phyloP scores from a whole-genome alignment of 2,888 invertebrate species.

The Sisyra nigra region DNA sequence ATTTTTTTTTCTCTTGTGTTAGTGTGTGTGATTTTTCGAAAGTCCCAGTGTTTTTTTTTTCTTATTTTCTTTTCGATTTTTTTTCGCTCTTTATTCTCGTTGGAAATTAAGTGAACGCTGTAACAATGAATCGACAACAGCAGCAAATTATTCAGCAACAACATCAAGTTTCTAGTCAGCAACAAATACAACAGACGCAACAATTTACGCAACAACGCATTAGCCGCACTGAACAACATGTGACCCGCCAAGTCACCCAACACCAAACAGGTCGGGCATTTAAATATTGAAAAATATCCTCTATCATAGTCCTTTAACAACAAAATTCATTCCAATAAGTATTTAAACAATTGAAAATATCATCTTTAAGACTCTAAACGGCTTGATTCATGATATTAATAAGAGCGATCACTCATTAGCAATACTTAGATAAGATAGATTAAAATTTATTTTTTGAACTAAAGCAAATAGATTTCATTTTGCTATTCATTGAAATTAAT shows the following conservation, averaged over 20 bases:
- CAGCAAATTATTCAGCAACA: slow-evolving; percentile 27
- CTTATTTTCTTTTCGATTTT: slow-evolving; percentile 19
- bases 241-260: slow-evolving; percentile 59
- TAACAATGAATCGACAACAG: slow-evolving; percentile 57
- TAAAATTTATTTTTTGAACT: no score
- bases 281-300: no score
- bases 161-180: slow-evolving; percentile 30
- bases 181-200: slow-evolving; percentile 33
- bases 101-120: slow-evolving; percentile 17
- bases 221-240: slow-evolving; percentile 60
- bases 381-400: no score
- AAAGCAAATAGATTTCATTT: no score
- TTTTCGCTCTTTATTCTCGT: slow-evolving; percentile 3
- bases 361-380: no score
- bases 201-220: slow-evolving; percentile 36
- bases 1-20: slow-evolving; percentile 15
- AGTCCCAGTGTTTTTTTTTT: no score
- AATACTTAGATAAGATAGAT: no score
- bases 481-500: no score
- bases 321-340: no score
- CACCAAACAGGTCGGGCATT: slow-evolving; percentile 55
- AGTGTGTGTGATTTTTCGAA: slow-evolving; percentile 16
- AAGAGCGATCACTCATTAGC: no score
- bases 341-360: no score
- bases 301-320: no score